Evolutionary conservation across 2,797 vertebrate genomes (phyloP).

Genomic region (Sandelia bainsii): DNA sequence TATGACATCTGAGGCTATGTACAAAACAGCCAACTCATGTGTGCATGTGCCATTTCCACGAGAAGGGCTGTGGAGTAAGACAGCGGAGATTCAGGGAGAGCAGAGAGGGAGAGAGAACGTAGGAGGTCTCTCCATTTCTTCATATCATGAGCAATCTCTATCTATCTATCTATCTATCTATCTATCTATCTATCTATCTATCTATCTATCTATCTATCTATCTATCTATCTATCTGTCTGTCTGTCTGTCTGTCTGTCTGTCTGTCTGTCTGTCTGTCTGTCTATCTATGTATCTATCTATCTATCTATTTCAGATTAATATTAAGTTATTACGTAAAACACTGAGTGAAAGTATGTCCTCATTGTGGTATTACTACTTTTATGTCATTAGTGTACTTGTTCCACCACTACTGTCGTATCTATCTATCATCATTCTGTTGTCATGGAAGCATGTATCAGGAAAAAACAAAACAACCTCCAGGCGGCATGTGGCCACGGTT

Average conservation of each 20-base stretch:
- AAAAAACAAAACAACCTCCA: constrained; percentile 10
- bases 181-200: constrained; percentile 23
- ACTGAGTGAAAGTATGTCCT: not conserved
- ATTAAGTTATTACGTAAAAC: not conserved
- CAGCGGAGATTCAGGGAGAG: not conserved
- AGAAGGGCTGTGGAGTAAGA: constrained; percentile 1
- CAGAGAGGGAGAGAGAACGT: not conserved
- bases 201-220: constrained; percentile 30
- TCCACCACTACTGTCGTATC: constrained; percentile 4
- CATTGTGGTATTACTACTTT: not conserved
- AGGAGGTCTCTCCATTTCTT: constrained; percentile 14
- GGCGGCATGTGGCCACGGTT: not conserved
- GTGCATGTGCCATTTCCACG: constrained; percentile 35
- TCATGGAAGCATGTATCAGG: constrained; percentile 16
- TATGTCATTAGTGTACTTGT: not conserved
- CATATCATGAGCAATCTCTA: constrained; percentile 10
- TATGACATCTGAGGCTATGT: constrained; percentile 68
- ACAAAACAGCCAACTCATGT: constrained; percentile 40
- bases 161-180: constrained; percentile 18
- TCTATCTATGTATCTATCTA: too few relatives aligned
- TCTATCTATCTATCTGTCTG: constrained; percentile 35
- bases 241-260: constrained; percentile 36
- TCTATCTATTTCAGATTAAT: not conserved
- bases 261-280: constrained; percentile 25
- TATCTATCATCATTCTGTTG: constrained; percentile 1